Evolutionary conservation across 1,140 invertebrate species (phyloP).

Genomic region (Atta cephalotes): DNA sequence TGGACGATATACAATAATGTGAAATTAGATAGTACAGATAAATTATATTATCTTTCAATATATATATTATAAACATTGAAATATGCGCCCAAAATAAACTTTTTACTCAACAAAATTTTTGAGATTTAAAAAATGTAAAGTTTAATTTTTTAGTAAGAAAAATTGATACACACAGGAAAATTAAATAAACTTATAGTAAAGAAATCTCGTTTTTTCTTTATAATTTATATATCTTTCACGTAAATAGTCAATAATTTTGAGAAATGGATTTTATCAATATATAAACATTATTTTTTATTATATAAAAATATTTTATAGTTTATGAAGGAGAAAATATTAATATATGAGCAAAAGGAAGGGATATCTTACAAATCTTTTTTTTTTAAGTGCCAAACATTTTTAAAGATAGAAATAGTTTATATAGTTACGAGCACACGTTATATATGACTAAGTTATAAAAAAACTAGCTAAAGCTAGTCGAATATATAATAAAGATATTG

Average conservation of each 20-base stretch:
- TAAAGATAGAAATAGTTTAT: neutral
- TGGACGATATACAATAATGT: neutral
- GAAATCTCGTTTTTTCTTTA: neutral
- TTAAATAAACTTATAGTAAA: neutral
- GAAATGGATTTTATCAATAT: neutral
- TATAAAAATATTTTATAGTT: neutral
- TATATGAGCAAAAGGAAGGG: neutral
- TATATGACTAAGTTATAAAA: slow-evolving; percentile 1
- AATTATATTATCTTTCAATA: neutral
- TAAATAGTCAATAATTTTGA: slow-evolving; percentile 19
- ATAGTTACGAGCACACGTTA: neutral
- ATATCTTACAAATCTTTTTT: neutral
- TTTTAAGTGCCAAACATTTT: slow-evolving; percentile 40
- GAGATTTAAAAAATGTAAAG: neutral
- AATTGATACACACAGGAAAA: neutral
- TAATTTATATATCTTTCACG: neutral
- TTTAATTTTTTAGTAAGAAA: neutral
- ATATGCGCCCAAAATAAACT: neutral
- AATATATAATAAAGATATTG: neutral
- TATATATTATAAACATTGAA: neutral
- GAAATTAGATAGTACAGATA: neutral
- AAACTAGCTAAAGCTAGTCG: neutral
- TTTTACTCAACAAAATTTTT: slow-evolving; percentile 3
- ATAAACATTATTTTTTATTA: neutral
- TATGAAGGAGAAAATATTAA: neutral